phyloP scores from a whole-genome alignment of 1,140 invertebrate species.

The Pomacea maculata region DNA sequence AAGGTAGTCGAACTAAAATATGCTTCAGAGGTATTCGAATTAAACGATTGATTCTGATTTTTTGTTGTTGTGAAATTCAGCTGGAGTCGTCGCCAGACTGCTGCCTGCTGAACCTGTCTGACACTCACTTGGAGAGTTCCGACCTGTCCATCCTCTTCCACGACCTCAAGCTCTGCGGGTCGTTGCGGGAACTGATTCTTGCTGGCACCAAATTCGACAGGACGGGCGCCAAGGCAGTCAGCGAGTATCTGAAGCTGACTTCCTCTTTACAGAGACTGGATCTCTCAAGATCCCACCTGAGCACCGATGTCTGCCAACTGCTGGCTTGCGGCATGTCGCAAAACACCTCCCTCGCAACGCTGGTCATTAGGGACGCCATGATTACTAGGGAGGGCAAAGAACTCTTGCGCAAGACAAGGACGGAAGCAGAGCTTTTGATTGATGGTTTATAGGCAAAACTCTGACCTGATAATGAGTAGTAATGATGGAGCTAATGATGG shows the following conservation, averaged over 20 bases:
- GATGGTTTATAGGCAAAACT: not conserved
- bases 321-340: constrained; percentile 38
- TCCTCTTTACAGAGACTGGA: constrained; percentile 45
- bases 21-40: no score
- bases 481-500: not conserved
- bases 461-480: not conserved
- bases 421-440: not conserved
- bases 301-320: constrained; percentile 38
- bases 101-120: constrained; percentile 37
- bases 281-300: constrained; percentile 48
- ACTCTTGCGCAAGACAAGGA: constrained; percentile 15
- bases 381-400: constrained; percentile 39
- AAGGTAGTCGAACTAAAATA: no score
- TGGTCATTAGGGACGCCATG: constrained; percentile 41
- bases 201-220: constrained; percentile 43
- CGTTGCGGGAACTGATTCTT: constrained; percentile 40
- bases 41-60: not conserved
- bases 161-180: constrained; percentile 44
- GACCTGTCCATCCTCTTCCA: constrained; percentile 47
- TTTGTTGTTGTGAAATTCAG: not conserved
- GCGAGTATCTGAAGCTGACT: constrained; percentile 50
- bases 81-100: constrained; percentile 41
- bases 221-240: constrained; percentile 36
- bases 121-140: constrained; percentile 43
- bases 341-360: constrained; percentile 37